Base-by-base conservation (phyloP, 1,140 invertebrate species). In the Branchinecta lindahli region DNA sequence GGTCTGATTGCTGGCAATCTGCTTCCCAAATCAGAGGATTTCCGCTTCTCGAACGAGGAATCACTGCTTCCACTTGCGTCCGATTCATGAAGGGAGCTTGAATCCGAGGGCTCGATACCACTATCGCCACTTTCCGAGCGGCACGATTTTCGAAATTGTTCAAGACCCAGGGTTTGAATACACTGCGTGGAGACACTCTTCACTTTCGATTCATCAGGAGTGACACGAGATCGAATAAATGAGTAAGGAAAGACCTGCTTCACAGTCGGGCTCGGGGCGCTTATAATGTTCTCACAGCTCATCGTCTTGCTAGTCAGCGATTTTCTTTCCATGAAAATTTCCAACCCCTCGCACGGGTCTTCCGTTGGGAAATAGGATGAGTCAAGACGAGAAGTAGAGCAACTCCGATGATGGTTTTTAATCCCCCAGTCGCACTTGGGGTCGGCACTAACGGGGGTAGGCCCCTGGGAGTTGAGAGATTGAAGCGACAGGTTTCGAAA, bases 221-320 rank as follows among this genome's bases (percentile, higher is more conserved):
- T 33, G 12, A 20, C 12, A 15, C 52, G 52, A 15, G 52, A 61
- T 20, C 52, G 12, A 15, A 61, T 61, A 61, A 61, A 61, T 15
- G 52, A 61, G 52, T 61, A 61, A 20, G 52, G 52, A 61, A 61
- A 61, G 12, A 20, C 18, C 52, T 12, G 12, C 18, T 61, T 61
- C 5, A 33, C 33, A 33, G 33, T 33, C 6, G 52, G 52, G 18
- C 52, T 61, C 18, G 52, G 52, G 12, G 12, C 52, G 52, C 52
- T 61, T 61, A 61, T 61, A 15, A 61, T 61, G 18, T 61, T 61
- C 18, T 61, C 52, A 61, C 52, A 61, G 52, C 52, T 61, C 52
- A 61, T 20, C 18, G 52, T 61, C 18, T 61, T 61, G 12, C 18
- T 12, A 61, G 52, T 12, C 6, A 61, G 12, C 52, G 52, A 20